phyloP scores from a whole-genome alignment of 2,113 vertebrate genomes.

The Cyanocitta stelleri region DNA sequence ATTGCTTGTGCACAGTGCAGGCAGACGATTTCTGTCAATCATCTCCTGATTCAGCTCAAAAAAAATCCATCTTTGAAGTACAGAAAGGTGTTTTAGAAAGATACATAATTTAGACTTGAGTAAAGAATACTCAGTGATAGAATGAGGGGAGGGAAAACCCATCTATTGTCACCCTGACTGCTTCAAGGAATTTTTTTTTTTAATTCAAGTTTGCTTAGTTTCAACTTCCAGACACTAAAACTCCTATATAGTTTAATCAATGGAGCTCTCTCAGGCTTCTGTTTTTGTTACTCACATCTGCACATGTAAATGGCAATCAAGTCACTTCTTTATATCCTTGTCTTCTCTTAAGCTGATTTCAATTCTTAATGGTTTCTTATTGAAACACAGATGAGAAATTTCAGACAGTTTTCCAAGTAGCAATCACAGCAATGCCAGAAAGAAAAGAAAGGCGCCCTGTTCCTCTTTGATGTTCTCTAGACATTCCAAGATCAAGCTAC shows the following conservation, averaged over 20 bases:
- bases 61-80: background rate
- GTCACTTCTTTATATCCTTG: background rate
- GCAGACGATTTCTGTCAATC: background rate
- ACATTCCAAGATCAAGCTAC: background rate
- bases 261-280: background rate
- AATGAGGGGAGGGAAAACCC: background rate
- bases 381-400: background rate
- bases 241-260: background rate
- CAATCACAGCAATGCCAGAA: constrained; percentile 1
- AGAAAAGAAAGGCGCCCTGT: background rate
- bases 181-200: background rate
- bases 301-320: background rate
- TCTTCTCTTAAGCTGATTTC: background rate
- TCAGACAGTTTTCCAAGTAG: background rate
- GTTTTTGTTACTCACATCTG: background rate
- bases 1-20: background rate
- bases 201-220: background rate
- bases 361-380: background rate
- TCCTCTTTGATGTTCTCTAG: background rate
- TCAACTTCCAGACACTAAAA: background rate
- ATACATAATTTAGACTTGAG: background rate
- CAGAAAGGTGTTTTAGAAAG: background rate
- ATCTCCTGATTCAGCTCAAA: background rate
- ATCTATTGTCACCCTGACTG: background rate
- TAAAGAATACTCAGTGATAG: background rate